These are phyloP conservation scores for Andrena camellia DNA, from an alignment of 2,888 invertebrate species.

Conservation along the genomic window DNA sequence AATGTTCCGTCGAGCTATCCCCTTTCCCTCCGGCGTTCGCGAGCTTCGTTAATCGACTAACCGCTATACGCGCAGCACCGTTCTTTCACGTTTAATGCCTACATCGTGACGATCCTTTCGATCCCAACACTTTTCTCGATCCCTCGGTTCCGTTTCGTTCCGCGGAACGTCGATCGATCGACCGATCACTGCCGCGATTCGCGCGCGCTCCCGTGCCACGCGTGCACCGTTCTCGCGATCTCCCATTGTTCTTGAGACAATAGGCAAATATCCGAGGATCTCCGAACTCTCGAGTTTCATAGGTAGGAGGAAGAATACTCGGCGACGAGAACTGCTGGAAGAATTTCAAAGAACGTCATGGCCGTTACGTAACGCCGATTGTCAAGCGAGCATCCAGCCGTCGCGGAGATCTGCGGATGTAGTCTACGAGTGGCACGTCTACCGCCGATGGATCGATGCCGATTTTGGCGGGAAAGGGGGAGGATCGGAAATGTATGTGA, in stretches of 20 bases:
- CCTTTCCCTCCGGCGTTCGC: slow-evolving; percentile 29
- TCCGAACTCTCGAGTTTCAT: neutral
- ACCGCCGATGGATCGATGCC: slow-evolving; percentile 1
- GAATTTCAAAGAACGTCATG: slow-evolving; percentile 8
- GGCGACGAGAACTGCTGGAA: neutral
- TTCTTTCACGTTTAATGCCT: slow-evolving; percentile 49
- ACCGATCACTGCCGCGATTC: neutral
- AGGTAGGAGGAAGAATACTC: neutral
- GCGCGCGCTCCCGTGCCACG: neutral
- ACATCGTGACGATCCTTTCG: neutral
- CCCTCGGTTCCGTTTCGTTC: neutral
- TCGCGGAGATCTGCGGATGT: neutral
- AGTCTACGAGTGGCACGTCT: neutral
- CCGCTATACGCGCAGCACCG: slow-evolving; percentile 53
- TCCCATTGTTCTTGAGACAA: neutral
- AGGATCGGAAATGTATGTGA: slow-evolving; percentile 51
- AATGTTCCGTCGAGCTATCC: slow-evolving; percentile 52
- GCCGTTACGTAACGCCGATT: slow-evolving; percentile 55
- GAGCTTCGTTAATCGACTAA: slow-evolving; percentile 59
- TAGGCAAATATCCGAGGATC: neutral
- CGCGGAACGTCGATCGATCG: neutral
- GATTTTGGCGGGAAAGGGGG: slow-evolving; percentile 46
- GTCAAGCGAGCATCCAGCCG: slow-evolving; percentile 11
- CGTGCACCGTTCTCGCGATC: neutral
- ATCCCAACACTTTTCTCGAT: slow-evolving; percentile 3